These are phyloP conservation scores for Stegostoma tigrinum DNA, from an alignment of 2,113 vertebrate species.

Conservation along the genomic window DNA sequence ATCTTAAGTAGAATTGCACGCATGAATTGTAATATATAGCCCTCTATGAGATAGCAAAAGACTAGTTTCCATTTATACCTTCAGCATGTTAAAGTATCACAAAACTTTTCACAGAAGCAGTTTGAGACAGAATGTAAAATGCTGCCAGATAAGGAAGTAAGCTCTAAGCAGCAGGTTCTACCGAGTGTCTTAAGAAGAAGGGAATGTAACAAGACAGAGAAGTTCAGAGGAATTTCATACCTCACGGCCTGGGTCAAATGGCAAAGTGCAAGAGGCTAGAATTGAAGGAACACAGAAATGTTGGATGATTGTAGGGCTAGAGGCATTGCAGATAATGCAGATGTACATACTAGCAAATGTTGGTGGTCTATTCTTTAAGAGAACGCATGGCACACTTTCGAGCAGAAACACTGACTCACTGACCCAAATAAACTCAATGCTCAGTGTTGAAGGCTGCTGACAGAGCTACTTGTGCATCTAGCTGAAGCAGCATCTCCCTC, in stretches of 20 bases:
- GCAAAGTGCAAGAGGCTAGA: background rate
- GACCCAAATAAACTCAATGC: background rate
- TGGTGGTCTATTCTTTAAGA: background rate
- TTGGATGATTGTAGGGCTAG: background rate
- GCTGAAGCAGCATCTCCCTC: background rate
- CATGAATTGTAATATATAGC: background rate
- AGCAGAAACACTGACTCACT: background rate
- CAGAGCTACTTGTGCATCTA: background rate
- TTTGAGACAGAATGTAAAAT: background rate
- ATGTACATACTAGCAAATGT: background rate
- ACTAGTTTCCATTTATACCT: background rate
- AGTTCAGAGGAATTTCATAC: background rate
- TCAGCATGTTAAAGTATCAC: background rate
- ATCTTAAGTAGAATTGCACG: background rate
- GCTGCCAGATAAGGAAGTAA: background rate
- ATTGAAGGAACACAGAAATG: background rate
- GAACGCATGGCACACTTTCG: background rate
- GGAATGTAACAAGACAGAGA: background rate
- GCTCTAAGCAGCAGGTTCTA: background rate
- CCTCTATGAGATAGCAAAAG: background rate
- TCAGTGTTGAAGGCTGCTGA: background rate
- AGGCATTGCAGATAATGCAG: background rate
- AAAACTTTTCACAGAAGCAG: background rate
- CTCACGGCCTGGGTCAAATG: background rate
- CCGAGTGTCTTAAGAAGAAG: background rate